phyloP scores from a whole-genome alignment of 2,888 invertebrate genomes.

The Frankliniella intonsa region DNA sequence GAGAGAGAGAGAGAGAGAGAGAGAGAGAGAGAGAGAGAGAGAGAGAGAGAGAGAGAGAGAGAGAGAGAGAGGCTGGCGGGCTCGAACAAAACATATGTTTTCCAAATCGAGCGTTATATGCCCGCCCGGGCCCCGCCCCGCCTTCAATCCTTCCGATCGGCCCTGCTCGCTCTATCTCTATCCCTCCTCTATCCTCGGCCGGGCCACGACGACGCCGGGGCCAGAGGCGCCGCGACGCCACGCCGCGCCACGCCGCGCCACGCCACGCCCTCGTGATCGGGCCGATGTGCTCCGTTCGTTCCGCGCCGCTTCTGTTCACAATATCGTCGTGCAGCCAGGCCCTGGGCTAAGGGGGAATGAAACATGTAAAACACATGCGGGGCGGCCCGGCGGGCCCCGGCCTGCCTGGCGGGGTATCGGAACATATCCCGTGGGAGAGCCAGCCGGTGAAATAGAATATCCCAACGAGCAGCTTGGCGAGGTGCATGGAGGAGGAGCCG shows the following conservation, averaged over 20 bases:
- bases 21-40: no score
- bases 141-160: no score
- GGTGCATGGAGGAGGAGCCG: no score
- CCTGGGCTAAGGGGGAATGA: background rate
- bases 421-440: conserved; percentile 19
- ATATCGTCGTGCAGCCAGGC: background rate
- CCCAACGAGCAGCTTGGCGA: background rate
- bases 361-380: conserved; percentile 16
- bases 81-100: no score
- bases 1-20: no score
- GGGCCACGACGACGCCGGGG: background rate
- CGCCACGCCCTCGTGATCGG: background rate
- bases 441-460: conserved; percentile 19
- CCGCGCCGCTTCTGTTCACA: background rate
- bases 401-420: background rate
- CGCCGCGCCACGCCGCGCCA: background rate
- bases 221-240: background rate
- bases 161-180: no score
- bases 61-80: no score
- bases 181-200: no score
- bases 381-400: background rate
- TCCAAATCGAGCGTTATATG: no score
- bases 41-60: no score
- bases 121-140: no score
- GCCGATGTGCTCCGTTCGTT: background rate